These are phyloP conservation scores for Suillia variegata DNA, from an alignment of 2,888 invertebrate species.

Conservation along the genomic window DNA sequence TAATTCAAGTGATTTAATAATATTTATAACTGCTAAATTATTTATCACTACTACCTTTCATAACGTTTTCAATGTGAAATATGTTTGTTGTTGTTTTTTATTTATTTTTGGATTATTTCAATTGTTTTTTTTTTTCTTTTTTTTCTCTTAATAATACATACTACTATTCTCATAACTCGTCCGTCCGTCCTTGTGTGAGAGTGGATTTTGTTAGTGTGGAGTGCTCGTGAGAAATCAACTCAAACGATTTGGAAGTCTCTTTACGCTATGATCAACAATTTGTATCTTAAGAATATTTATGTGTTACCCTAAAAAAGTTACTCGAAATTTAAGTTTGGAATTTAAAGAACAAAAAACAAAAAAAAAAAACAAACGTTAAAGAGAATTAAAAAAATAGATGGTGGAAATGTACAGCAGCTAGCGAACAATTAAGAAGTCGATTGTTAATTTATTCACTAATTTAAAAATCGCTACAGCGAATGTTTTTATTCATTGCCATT, in stretches of 20 bases:
- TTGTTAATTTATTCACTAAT: too few species aligned
- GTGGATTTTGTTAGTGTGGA: too few species aligned
- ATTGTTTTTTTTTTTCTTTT: neutral
- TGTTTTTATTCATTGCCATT: too few species aligned
- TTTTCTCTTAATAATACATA: constrained; percentile 4
- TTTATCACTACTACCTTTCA: constrained; percentile 17
- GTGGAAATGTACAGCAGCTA: too few species aligned
- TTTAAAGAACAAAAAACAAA: neutral
- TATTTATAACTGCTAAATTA: constrained; percentile 16
- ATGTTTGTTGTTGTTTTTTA: neutral
- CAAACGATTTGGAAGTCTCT: constrained; percentile 6
- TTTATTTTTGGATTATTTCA: constrained; percentile 2
- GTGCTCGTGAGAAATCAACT: constrained; percentile 6
- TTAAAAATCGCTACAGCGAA: too few species aligned
- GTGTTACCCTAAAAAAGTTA: neutral
- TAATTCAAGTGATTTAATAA: too few species aligned
- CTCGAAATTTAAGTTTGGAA: neutral
- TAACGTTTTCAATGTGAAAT: constrained; percentile 9
- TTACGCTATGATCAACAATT: constrained; percentile 4
- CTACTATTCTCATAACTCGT: constrained; percentile 4
- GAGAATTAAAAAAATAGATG: too few species aligned
- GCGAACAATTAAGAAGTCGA: too few species aligned
- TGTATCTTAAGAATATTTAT: constrained; percentile 3
- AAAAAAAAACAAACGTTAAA: too few species aligned
- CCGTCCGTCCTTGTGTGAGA: neutral